Conservation (phyloP, 2,113 vertebrate species). For the Daphoenositta chrysoptera region DNA sequence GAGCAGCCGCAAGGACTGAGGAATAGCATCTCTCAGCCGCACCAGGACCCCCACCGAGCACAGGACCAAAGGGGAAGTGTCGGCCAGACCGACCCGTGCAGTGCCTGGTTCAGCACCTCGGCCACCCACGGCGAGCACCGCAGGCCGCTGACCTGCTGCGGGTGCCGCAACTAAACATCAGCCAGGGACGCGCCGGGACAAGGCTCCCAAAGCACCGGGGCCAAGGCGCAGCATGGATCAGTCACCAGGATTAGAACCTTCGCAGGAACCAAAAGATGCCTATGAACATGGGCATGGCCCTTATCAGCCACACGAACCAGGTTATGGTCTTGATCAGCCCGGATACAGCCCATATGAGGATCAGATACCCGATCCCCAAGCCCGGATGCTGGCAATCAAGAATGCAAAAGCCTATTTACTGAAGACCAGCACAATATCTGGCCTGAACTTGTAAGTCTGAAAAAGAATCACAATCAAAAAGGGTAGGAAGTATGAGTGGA, state of each 20-base stretch:
- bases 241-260: background rate
- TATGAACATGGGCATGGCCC: background rate
- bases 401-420: conserved; percentile 81
- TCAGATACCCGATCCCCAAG: background rate
- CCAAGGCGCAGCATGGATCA: background rate
- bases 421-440: conserved; percentile 71
- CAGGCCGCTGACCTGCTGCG: background rate
- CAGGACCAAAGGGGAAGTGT: background rate
- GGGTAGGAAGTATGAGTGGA: background rate
- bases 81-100: background rate
- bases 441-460: conserved; percentile 83
- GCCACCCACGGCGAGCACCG: background rate
- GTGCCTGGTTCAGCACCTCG: background rate
- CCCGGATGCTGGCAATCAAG: conserved; percentile 49
- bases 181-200: background rate
- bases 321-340: background rate
- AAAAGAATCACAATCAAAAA: background rate
- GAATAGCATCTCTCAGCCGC: too few relatives aligned
- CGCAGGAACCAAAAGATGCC: background rate
- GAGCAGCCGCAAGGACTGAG: background rate
- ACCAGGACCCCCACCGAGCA: too few relatives aligned
- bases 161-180: background rate
- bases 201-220: background rate
- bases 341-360: background rate
- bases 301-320: conserved; percentile 48